phyloP scores from a whole-genome alignment of 2,888 invertebrate species.

The Aspidapion aeneum region DNA sequence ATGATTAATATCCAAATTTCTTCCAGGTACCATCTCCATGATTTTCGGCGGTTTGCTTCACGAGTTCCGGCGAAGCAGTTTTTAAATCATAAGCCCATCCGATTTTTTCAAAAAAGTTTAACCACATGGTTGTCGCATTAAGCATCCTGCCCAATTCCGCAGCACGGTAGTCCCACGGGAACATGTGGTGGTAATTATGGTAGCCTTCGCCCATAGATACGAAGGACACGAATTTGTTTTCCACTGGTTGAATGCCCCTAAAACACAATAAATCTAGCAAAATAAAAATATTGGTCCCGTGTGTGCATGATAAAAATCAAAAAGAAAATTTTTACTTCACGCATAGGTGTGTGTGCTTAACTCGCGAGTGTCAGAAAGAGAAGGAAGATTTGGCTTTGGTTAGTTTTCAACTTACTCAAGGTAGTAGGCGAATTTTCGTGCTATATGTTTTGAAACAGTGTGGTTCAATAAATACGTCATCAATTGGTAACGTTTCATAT shows the following conservation, averaged over 20 bases:
- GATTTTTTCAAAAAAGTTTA: constrained; percentile 75
- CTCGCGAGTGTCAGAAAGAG: too few relatives aligned
- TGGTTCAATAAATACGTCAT: too few relatives aligned
- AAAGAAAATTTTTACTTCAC: too few relatives aligned
- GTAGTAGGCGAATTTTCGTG: too few relatives aligned
- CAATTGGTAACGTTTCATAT: too few relatives aligned
- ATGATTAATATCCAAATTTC: not conserved
- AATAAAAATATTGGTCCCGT: too few relatives aligned
- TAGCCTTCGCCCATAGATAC: constrained; percentile 75
- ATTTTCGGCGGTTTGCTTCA: constrained; percentile 61
- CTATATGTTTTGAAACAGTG: too few relatives aligned
- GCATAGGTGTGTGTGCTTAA: too few relatives aligned
- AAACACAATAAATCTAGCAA: too few relatives aligned
- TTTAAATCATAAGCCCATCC: constrained; percentile 89
- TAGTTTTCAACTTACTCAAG: too few relatives aligned
- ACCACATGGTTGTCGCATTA: constrained; percentile 73
- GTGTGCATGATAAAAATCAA: too few relatives aligned
- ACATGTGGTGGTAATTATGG: constrained; percentile 85
- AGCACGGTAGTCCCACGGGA: constrained; percentile 84
- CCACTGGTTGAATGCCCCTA: constrained; percentile 64
- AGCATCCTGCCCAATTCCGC: constrained; percentile 64
- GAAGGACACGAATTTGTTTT: constrained; percentile 65
- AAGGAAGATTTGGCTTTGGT: too few relatives aligned
- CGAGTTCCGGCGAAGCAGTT: constrained; percentile 67
- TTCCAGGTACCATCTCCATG: constrained; percentile 31